Evolutionary conservation across 2,888 invertebrate species (phyloP), one percentile per base, ranked within the genome.

Genomic region (Papilio elwesi): DNA sequence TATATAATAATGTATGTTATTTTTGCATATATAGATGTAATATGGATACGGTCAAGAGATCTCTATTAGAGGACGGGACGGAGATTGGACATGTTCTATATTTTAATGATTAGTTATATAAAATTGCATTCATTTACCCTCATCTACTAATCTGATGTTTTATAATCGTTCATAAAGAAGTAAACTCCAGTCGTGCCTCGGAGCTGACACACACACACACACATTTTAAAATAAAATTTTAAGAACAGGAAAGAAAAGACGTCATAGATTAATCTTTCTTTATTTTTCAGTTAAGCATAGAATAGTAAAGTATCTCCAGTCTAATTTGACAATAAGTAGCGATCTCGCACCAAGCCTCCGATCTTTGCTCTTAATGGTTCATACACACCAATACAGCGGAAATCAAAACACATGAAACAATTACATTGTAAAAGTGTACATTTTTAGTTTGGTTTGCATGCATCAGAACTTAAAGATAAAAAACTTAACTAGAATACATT

Each of bases 251-350:
- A 7, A 53, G n/a, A 16, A 7, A 6, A 13, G n/a, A 6, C 7
- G 51, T 88, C 82, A 38, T 59, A 79, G 91, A 90, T 92, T 92
- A 91, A 90, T 91, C 87, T 87, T 86, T 90, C 87, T 93, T 93
- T 92, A 92, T 72, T 93, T 93, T 91, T 90, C 90, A 91, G 87
- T 90, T 92, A 93, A 93, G 93, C 93, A 93, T 92, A 93, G 91
- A 93, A 90, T 92, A 93, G 90, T 92, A 93, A 91, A 92, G 87
- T 91, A 89, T 87, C 85, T 85, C 91, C 90, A 91, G 91, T 90
- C 89, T 85, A 88, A 85, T 84, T 84, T 80, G 89, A 90, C 90
- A 87, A 79, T 78, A 81, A 77, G 80, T 80, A 79, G 82, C 88
- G 84, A 75, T 82, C 87, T 85, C 87, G 84, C 88, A 86, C 84